A percentile compares a stretch with the other conserved stretches of the same genome.
Conservation (phyloP, 2,797 vertebrate genomes). For the Morus bassanus region DNA sequence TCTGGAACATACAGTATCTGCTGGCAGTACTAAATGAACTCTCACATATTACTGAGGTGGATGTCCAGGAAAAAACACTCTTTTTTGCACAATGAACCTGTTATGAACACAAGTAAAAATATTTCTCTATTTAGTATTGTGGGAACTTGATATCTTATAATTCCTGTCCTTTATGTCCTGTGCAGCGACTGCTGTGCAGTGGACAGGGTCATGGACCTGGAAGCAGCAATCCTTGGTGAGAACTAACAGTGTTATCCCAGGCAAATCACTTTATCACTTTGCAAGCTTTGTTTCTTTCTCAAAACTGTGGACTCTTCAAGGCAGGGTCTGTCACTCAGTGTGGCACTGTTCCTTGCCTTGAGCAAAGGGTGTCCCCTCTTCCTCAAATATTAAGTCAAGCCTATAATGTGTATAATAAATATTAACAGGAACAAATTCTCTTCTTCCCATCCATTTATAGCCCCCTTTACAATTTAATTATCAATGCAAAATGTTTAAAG, state of each 20-base stretch:
- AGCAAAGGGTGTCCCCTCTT: neutral
- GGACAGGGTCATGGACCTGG: neutral
- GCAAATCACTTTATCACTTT: neutral
- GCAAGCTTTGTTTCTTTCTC: neutral
- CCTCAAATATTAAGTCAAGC: neutral
- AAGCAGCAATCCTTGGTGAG: neutral
- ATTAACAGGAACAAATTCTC: neutral
- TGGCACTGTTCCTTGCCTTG: neutral
- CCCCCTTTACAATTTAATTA: constrained; percentile 28
- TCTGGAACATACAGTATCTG: neutral
- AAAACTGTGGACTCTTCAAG: neutral
- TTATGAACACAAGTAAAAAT: neutral
- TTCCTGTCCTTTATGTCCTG: neutral
- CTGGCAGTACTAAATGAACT: neutral
- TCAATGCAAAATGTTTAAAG: neutral
- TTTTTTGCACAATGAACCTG: neutral
- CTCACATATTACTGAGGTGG: neutral
- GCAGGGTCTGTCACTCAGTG: neutral
- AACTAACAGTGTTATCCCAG: neutral
- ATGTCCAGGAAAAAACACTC: neutral
- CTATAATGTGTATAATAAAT: neutral
- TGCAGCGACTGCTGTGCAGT: neutral
- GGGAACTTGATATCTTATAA: neutral
- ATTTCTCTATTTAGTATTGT: neutral
- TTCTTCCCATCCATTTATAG: neutral